Percentiles rank a stretch among this genome's conserved stretches.
Evolutionary conservation across 1,140 invertebrate species (phyloP).

Genomic region (Bombus pascuorum): DNA sequence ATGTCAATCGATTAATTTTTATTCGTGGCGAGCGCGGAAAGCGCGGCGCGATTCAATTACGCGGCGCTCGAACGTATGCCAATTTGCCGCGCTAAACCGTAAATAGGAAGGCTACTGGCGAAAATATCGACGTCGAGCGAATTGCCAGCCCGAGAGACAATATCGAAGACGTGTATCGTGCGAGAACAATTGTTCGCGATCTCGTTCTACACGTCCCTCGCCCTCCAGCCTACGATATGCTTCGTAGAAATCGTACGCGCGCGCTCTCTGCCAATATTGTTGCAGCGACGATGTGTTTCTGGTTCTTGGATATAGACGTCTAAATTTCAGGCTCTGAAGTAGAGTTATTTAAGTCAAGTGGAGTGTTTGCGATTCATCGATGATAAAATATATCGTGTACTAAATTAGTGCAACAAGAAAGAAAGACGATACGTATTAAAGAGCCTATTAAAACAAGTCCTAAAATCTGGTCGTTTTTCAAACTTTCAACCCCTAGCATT

Average conservation of each 20-base stretch:
- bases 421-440: too few relatives aligned
- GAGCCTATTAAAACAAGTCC: too few relatives aligned
- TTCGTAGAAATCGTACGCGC: background rate
- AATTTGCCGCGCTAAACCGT: constrained; percentile 50
- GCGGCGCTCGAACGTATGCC: constrained; percentile 50
- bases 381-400: too few relatives aligned
- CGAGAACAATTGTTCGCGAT: constrained; percentile 41
- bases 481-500: background rate
- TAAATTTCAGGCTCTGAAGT: background rate
- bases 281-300: background rate
- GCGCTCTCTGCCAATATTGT: background rate
- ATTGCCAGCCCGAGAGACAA: constrained; percentile 54
- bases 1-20: constrained; percentile 63
- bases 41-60: constrained; percentile 55
- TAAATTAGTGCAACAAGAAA: too few relatives aligned
- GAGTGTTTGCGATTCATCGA: too few relatives aligned
- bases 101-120: constrained; percentile 48
- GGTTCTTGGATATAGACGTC: background rate
- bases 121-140: constrained; percentile 54
- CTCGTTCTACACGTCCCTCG: background rate
- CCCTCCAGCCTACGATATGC: background rate
- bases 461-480: background rate
- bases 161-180: constrained; percentile 27
- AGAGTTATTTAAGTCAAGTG: too few relatives aligned
- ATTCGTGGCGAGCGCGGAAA: constrained; percentile 37